Base-by-base conservation (phyloP, 2,888 invertebrate genomes). In the Rhogogaster chlorosoma region DNA sequence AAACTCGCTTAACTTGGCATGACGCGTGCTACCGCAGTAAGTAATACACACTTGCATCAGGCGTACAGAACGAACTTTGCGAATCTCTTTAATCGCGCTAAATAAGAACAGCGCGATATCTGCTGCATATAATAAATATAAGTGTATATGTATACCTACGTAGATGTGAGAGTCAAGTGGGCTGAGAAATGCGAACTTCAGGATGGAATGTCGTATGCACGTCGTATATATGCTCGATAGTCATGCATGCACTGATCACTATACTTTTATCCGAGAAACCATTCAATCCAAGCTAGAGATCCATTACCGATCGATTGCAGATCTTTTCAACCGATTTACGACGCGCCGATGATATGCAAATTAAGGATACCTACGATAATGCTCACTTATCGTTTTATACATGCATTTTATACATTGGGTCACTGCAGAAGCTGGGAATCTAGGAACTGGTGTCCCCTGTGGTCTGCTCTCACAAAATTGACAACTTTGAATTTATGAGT, bases 301-400 rank as follows among this genome's bases (percentile, higher is more conserved):
- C 77, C 77, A 77, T 77, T 32, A 53, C 49, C 49, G 49, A 77
- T 49, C 80, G 36, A 80, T 80, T 61, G 61, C 80, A 36, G 80
- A 80, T 80, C 53, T 61, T 61, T 80, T 22, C 10, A 7, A 26
- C 78, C 57, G 57, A 61, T 61, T 36, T n/a, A 57, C 57, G 61
- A 57, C 57, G 61, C 36, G 12, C 12, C 10, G 38, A n/a, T 36
- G 26, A 61, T 80, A 80, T 80, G 80, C 61, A 80, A 80, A 80
- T 80, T 38, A 18, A 38, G 4, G 32, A n/a, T 49, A 29, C n/a
- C n/a, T n/a, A n/a, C 18, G 26, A 49, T 29, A 32, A 49, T 73
- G 73, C 18, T 42, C 18, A 42, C 49, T 77, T 29, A 32, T 45
- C 75, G 75, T 9, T 70, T 18, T n/a, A n/a, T n/a, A n/a, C 70